These are phyloP conservation scores for Drosophila truncata DNA, from an alignment of 1,140 invertebrate species.

Conservation along the genomic window DNA sequence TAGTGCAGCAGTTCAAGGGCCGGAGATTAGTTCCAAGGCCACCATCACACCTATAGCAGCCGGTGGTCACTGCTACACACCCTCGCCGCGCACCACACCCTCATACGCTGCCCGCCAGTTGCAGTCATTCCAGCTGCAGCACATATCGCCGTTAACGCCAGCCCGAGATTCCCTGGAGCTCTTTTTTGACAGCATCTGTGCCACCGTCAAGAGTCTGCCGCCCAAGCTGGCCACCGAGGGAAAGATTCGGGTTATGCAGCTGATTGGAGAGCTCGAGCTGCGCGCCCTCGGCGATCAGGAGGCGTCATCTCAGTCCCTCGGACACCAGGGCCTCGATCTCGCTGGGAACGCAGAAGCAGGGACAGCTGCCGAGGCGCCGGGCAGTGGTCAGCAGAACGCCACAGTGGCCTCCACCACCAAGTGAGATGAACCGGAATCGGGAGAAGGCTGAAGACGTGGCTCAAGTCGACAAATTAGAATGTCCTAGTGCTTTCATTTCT, in stretches of 20 bases:
- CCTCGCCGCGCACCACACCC: slow-evolving; percentile 34
- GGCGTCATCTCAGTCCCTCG: slow-evolving; percentile 14
- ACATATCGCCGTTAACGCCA: slow-evolving; percentile 31
- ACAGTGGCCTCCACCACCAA: slow-evolving; percentile 75
- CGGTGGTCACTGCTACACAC: slow-evolving; percentile 19
- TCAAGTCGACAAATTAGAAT: slow-evolving; percentile 26
- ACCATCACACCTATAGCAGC: slow-evolving; percentile 68
- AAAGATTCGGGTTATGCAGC: slow-evolving; percentile 75
- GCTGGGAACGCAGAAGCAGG: slow-evolving; percentile 4
- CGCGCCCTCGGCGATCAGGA: slow-evolving; percentile 73
- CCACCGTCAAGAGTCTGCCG: slow-evolving; percentile 70
- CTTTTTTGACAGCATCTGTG: slow-evolving; percentile 79
- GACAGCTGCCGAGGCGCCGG: slow-evolving; percentile 26
- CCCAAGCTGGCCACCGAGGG: slow-evolving; percentile 78
- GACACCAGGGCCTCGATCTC: slow-evolving; percentile 26
- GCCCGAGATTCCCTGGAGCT: slow-evolving; percentile 72
- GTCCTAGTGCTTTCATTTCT: slow-evolving; percentile 22
- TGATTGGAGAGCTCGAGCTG: slow-evolving; percentile 75
- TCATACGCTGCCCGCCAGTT: slow-evolving; percentile 35
- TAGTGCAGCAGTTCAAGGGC: slow-evolving; percentile 11
- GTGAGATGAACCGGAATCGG: slow-evolving; percentile 7
- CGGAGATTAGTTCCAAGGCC: slow-evolving; percentile 68
- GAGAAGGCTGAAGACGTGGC: slow-evolving; percentile 35
- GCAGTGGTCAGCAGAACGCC: slow-evolving; percentile 66
- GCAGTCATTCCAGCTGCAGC: slow-evolving; percentile 60